Conservation (phyloP, 2,113 vertebrate species). For the Ciconia maguari region DNA sequence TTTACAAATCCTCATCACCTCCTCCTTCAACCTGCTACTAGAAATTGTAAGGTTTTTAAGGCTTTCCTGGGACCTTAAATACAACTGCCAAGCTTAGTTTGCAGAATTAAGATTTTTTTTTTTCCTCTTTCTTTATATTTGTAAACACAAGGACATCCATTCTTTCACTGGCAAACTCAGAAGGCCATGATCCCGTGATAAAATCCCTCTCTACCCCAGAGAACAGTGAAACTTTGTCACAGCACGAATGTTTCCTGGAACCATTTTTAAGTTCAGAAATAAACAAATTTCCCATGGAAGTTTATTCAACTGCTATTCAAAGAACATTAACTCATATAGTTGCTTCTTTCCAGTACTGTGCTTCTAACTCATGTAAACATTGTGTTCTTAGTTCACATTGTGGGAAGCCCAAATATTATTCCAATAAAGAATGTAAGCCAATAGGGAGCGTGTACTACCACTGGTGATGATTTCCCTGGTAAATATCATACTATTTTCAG, state of each 20-base stretch:
- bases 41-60: background rate
- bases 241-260: slow-evolving; percentile 29
- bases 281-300: slow-evolving; percentile 42
- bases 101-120: background rate
- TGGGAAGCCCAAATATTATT: slow-evolving; percentile 45
- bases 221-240: slow-evolving; percentile 18
- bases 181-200: background rate
- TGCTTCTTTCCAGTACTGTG: slow-evolving; percentile 34
- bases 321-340: slow-evolving; percentile 14
- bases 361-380: slow-evolving; percentile 35
- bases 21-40: background rate
- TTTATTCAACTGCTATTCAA: slow-evolving; percentile 56
- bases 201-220: background rate
- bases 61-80: background rate
- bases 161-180: background rate
- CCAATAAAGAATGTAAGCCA: slow-evolving; percentile 2
- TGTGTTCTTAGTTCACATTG: slow-evolving; percentile 31
- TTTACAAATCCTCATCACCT: background rate
- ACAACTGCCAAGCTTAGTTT: background rate
- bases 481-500: slow-evolving; percentile 30
- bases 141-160: background rate
- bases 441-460: background rate
- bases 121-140: background rate
- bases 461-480: background rate
- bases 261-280: slow-evolving; percentile 38